Evolutionary conservation across 1,140 invertebrate species (phyloP).

Genomic region (Drosophila sp.): DNA sequence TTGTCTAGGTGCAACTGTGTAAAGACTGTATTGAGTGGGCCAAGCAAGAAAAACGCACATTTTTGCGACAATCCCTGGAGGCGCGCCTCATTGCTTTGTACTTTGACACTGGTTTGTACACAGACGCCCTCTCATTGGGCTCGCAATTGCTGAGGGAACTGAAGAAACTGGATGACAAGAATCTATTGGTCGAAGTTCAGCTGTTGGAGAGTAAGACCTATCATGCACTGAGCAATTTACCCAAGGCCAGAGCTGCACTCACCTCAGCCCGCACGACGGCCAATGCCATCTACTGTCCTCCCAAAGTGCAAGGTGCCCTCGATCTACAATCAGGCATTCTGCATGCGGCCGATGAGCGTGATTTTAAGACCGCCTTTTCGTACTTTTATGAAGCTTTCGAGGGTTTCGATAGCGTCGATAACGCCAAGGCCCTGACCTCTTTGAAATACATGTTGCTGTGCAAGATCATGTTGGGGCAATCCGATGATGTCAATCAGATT

Average conservation of each 20-base stretch:
- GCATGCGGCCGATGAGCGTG: conserved; percentile 99
- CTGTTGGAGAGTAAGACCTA: conserved; percentile 99
- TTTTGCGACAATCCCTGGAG: conserved; percentile 97
- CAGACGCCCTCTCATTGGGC: conserved; percentile 92
- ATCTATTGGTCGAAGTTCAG: conserved; percentile 98
- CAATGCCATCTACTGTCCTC: conserved; percentile 99
- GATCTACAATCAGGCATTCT: conserved; percentile 99
- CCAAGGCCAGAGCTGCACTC: conserved; percentile 97
- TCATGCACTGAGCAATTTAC: conserved; percentile 97
- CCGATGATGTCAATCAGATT: conserved; percentile 98
- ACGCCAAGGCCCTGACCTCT: conserved; percentile 94
- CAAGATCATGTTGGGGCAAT: conserved; percentile 98
- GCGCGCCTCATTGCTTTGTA: conserved; percentile 96
- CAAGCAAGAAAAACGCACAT: conserved; percentile 98
- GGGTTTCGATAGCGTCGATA: conserved; percentile 98
- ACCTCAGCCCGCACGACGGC: conserved; percentile 99
- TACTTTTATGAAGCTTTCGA: conserved; percentile 99
- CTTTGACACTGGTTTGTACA: conserved; percentile 95
- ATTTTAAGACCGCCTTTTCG: conserved; percentile 99
- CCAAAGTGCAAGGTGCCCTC: conserved; percentile 97
- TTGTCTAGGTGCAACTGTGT: conserved; percentile 88
- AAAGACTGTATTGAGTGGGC: conserved; percentile 99
- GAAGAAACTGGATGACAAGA: conserved; percentile 99
- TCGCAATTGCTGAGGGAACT: conserved; percentile 95
- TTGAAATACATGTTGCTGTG: conserved; percentile 99